Evolutionary conservation across 2,113 vertebrate species (phyloP).

Genomic region (Otocyon megalotis): DNA sequence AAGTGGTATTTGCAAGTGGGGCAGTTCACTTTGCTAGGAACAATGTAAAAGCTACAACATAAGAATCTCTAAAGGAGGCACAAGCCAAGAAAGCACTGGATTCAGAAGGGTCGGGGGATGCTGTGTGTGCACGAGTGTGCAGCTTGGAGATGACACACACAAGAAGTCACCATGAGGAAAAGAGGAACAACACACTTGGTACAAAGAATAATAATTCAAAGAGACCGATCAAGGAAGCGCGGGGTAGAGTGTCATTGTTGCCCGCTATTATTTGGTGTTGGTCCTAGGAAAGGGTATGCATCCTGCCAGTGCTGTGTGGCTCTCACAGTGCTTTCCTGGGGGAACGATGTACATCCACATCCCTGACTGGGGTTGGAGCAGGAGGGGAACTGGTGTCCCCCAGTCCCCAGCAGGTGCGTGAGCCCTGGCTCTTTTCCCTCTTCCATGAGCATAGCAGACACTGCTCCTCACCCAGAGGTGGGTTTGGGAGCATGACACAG

Average conservation of each 20-base stretch:
- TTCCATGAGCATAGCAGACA: accelerated
- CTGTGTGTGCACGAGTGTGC: accelerated
- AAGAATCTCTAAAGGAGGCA: no score
- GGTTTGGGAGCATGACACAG: no score
- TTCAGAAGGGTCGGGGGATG: background rate
- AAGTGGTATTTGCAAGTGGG: background rate
- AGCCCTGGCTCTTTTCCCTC: background rate
- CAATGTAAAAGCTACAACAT: background rate
- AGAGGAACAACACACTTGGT: background rate
- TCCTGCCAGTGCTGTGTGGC: background rate
- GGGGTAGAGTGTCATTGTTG: accelerated
- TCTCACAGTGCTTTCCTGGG: background rate
- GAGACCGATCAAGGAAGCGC: accelerated
- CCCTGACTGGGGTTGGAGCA: no score
- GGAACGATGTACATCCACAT: accelerated
- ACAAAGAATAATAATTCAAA: no score
- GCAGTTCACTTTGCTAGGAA: background rate
- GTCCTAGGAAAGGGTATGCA: accelerated
- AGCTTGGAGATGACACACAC: accelerated
- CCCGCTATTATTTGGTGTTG: accelerated
- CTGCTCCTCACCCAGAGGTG: accelerated
- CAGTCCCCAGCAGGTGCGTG: accelerated
- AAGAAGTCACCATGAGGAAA: no score
- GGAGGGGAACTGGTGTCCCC: accelerated
- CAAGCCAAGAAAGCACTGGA: background rate